Evolutionary conservation across 1,140 invertebrate genomes (phyloP).

Genomic region (Plectus sambesii): DNA sequence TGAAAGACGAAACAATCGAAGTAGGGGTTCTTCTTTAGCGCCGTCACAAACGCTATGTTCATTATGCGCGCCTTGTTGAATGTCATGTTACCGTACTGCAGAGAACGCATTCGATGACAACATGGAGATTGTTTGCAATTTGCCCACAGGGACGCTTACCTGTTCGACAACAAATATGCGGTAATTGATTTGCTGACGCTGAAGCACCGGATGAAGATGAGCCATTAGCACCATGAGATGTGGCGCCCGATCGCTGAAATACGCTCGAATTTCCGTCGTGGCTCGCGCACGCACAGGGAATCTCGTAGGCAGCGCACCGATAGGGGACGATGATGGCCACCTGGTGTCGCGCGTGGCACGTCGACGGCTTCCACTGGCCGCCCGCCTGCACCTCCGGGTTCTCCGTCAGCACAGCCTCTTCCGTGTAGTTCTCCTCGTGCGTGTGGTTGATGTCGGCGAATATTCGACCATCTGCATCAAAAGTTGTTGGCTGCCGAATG

Average conservation of each 20-base stretch:
- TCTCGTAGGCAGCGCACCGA: slow-evolving; percentile 63
- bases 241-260: no score
- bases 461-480: no score
- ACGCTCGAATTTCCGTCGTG: no score
- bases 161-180: no score
- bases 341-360: not conserved
- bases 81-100: slow-evolving; percentile 53
- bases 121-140: no score
- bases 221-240: no score
- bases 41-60: slow-evolving; percentile 85
- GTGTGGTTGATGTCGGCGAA: not conserved
- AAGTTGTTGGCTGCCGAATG: no score
- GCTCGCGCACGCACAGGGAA: no score
- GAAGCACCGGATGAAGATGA: no score
- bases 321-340: slow-evolving; percentile 75
- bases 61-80: slow-evolving; percentile 86
- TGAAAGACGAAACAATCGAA: slow-evolving; percentile 86
- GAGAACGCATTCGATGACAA: slow-evolving; percentile 19
- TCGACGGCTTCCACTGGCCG: not conserved
- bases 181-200: no score
- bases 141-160: no score
- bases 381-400: not conserved
- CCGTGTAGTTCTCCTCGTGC: not conserved
- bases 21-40: slow-evolving; percentile 60
- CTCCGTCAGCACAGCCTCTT: no score